phyloP scores from a whole-genome alignment of 2,113 vertebrate species.

The Festucalex cinctus region DNA sequence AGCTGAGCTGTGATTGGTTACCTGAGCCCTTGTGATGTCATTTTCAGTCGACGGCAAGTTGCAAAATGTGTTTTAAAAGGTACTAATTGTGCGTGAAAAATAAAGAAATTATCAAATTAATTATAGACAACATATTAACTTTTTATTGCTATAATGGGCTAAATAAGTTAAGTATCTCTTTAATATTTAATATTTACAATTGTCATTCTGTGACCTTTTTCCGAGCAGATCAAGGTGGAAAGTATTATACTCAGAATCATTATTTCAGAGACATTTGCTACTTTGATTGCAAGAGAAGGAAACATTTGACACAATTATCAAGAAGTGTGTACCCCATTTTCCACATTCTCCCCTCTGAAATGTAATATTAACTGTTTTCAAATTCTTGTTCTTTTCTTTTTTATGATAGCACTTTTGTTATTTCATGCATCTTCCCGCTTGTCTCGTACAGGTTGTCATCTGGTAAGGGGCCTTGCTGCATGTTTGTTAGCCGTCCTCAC shows the following conservation, averaged over 20 bases:
- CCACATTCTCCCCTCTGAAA: background rate
- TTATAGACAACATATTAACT: no score
- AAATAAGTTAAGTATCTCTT: no score
- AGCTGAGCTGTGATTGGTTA: no score
- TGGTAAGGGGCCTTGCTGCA: slow-evolving; percentile 59
- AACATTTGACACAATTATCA: background rate
- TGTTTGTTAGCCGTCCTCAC: slow-evolving; percentile 20
- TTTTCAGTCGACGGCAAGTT: no score
- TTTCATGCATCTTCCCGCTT: slow-evolving; percentile 22
- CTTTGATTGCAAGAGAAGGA: background rate
- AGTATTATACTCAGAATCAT: background rate
- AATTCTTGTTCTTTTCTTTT: slow-evolving; percentile 16
- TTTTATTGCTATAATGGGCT: no score
- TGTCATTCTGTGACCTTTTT: background rate
- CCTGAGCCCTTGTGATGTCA: no score
- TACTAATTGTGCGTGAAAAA: no score
- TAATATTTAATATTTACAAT: background rate
- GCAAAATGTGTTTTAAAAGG: no score
- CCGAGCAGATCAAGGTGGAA: background rate
- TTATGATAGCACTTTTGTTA: slow-evolving; percentile 16
- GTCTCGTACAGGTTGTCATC: slow-evolving; percentile 37
- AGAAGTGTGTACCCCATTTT: background rate
- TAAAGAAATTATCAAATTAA: no score
- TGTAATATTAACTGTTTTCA: background rate
- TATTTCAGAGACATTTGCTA: background rate